Conservation (phyloP, 2,113 vertebrate species). For the Psephotus haematonotus region DNA sequence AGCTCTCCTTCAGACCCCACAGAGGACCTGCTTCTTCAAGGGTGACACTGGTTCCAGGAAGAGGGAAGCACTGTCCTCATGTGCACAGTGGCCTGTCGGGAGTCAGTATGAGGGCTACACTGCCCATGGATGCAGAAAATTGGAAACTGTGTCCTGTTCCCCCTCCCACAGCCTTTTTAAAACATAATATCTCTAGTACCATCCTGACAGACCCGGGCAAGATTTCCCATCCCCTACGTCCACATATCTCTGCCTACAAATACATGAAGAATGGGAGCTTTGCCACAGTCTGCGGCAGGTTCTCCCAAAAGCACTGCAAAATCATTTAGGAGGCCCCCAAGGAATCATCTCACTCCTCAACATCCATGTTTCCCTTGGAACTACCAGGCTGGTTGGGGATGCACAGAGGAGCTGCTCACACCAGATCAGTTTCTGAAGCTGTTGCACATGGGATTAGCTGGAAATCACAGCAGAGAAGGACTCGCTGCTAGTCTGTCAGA, state of each 20-base stretch:
- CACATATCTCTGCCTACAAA: not conserved
- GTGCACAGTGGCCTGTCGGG: not conserved
- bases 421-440: constrained; percentile 51
- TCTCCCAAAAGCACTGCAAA: not conserved
- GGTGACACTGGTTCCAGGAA: not conserved
- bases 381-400: not conserved
- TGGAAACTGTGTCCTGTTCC: not conserved
- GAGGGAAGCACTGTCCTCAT: not conserved
- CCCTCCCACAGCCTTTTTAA: not conserved
- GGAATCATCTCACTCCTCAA: not conserved
- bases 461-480: not conserved
- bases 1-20: not conserved
- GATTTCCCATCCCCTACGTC: not conserved
- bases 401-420: not conserved
- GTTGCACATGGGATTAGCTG: constrained; percentile 17
- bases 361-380: not conserved
- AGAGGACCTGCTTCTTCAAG: not conserved
- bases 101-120: not conserved
- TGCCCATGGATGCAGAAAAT: not conserved
- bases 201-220: not conserved
- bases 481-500: not conserved
- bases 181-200: not conserved
- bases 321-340: not conserved
- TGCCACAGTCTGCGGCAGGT: not conserved
- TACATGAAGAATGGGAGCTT: not conserved